Conservation (phyloP, 92 coral and sea anemone genomes). For the Zoanthus sociatus region DNA sequence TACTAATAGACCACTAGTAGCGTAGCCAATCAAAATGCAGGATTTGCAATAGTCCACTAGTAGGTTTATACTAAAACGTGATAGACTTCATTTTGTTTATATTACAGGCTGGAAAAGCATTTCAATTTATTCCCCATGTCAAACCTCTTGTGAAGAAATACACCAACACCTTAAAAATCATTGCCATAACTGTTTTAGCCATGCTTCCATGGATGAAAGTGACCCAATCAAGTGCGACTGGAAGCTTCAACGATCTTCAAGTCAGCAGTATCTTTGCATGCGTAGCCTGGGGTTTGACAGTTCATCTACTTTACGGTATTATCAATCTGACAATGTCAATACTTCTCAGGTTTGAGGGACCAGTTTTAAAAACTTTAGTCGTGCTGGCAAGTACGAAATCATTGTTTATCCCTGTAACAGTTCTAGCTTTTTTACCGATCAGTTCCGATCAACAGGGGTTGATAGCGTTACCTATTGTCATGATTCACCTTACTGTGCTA, state of each 20-base stretch:
- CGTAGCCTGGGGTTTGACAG: conserved; percentile 85
- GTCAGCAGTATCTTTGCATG: conserved; percentile 77
- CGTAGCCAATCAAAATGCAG: too few species aligned
- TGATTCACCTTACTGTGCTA: conserved; percentile 84
- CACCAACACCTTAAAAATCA: conserved; percentile 77
- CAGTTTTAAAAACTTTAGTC: conserved; percentile 79
- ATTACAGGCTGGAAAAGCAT: conserved; percentile 90
- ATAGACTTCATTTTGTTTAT: too few species aligned
- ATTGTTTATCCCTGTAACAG: conserved; percentile 82
- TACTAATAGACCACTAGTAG: too few species aligned
- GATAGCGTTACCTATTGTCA: conserved; percentile 84
- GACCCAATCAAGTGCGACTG: conserved; percentile 85
- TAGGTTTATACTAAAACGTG: too few species aligned
- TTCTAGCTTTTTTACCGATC: conserved; percentile 80
- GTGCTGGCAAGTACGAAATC: conserved; percentile 94
- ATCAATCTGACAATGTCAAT: conserved; percentile 65
- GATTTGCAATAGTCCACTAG: too few species aligned
- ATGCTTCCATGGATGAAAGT: conserved; percentile 97
- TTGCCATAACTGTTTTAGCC: conserved; percentile 75
- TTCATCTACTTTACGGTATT: conserved; percentile 79
- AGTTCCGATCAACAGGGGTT: conserved; percentile 83
- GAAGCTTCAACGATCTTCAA: conserved; percentile 74
- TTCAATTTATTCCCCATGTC: conserved; percentile 73
- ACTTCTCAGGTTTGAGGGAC: conserved; percentile 68
- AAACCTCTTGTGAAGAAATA: conserved; percentile 79